Evolutionary conservation across 2,888 invertebrate species (phyloP).

Genomic region (Carpatolechia fugitivella): DNA sequence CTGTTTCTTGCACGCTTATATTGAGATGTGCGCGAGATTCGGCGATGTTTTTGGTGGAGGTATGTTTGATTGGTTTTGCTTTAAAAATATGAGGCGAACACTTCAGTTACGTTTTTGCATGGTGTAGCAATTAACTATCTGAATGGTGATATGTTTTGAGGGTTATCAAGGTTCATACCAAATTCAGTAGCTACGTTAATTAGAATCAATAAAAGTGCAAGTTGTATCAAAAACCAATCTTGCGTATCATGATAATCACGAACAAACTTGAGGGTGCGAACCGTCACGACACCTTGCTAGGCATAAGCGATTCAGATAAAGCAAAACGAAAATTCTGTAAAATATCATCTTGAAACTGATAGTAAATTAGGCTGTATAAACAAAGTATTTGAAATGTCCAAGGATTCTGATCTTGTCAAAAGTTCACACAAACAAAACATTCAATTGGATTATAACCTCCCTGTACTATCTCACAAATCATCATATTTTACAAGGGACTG

Average conservation of each 20-base stretch:
- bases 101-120: neutral
- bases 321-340: too few relatives aligned
- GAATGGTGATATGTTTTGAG: too few relatives aligned
- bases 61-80: neutral
- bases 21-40: constrained; percentile 3
- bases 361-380: too few relatives aligned
- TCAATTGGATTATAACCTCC: neutral
- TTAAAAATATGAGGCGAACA: neutral
- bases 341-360: too few relatives aligned
- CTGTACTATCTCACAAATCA: constrained; percentile 40
- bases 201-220: too few relatives aligned
- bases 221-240: too few relatives aligned
- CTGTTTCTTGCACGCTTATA: constrained; percentile 3
- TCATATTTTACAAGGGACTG: constrained; percentile 23
- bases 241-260: too few relatives aligned
- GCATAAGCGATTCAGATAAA: too few relatives aligned
- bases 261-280: too few relatives aligned
- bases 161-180: too few relatives aligned
- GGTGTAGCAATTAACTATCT: neutral
- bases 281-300: too few relatives aligned
- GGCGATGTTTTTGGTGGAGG: neutral
- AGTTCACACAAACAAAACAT: neutral
- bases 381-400: neutral
- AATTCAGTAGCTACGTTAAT: too few relatives aligned
- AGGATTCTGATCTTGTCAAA: neutral